Percentiles rank a stretch among this genome's conserved stretches.
phyloP scores from a whole-genome alignment of 1,140 invertebrate species.

The Mylabris phalerata region DNA sequence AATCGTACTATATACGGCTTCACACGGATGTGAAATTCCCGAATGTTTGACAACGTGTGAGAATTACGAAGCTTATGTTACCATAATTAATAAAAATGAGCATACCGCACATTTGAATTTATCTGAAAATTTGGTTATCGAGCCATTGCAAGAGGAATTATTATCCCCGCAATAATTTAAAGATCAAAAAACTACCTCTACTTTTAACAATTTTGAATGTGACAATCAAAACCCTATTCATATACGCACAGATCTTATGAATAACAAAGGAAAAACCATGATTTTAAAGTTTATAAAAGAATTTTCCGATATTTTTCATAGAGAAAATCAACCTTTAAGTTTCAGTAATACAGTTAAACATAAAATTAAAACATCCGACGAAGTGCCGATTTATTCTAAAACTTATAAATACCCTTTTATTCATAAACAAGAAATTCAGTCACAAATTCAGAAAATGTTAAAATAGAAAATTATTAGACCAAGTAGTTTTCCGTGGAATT shows the following conservation, averaged over 20 bases:
- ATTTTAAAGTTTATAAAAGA: not conserved
- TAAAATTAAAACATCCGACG: not conserved
- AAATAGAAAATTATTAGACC: no score
- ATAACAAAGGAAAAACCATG: not conserved
- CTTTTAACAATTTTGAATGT: no score
- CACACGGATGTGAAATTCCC: no score
- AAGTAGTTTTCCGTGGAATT: not conserved
- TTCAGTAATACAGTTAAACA: not conserved
- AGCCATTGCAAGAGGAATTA: not conserved
- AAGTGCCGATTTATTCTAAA: not conserved
- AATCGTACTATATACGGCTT: no score
- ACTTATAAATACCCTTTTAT: not conserved
- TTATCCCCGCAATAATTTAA: not conserved
- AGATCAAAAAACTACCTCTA: not conserved
- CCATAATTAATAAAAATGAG: no score
- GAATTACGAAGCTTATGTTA: no score
- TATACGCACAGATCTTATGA: not conserved
- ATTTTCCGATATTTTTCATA: not conserved
- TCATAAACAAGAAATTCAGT: no score
- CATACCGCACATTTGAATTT: no score
- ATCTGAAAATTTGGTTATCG: no score
- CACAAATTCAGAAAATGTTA: no score
- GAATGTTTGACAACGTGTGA: no score
- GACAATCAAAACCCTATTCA: not conserved
- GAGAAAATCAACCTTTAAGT: not conserved